Base-by-base conservation (phyloP, 2,797 vertebrate species). In the Micrastur ruficollis region DNA sequence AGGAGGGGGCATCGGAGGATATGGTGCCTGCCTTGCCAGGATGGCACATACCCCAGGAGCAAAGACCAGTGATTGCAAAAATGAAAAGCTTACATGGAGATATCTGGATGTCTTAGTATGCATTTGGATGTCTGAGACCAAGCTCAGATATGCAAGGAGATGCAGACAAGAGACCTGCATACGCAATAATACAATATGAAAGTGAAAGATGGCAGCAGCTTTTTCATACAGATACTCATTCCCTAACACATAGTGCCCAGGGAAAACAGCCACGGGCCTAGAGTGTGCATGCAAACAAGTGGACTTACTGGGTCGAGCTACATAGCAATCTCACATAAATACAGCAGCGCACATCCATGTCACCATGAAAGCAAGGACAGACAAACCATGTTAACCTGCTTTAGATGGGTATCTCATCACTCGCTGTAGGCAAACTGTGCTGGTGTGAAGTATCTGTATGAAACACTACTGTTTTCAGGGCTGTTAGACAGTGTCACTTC, bases 1-100 rank as follows among this genome's bases (percentile, higher is more conserved):
- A 95, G 83, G 96, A 97, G 95, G 94, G 95, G 91, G 62, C 88
- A 92, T 97, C 26, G 61, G 80, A 95, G 93, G 90, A 58, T 95
- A 97, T 42, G 53, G 76, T 76, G 73, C 90, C 71, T 65, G 86
- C 95, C 90, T 89, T 95, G 63, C 44, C 75, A 82, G 87, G 72
- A 65, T 3, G 9, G 90, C 90, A 93, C 95, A 80, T 70, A 91
- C 38, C 87, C 55, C 68, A 89, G 79, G 70, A 96, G 91, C 73
- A 94, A 96, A 93, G 89, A 95, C 82, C 86, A 95, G 74, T 52
- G 87, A 89, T 1, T 63, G 81, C 47, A 85, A 52, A 84, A 85
- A 70, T 36, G 31, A 63, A 82, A 93, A 83, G 83, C 81, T 80
- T 40, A 73, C 17, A 56, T 65, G 83, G 89, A 90, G 94, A 17